Evolutionary conservation across 2,113 vertebrate species (phyloP).

Genomic region (Tachuris rubrigastra): DNA sequence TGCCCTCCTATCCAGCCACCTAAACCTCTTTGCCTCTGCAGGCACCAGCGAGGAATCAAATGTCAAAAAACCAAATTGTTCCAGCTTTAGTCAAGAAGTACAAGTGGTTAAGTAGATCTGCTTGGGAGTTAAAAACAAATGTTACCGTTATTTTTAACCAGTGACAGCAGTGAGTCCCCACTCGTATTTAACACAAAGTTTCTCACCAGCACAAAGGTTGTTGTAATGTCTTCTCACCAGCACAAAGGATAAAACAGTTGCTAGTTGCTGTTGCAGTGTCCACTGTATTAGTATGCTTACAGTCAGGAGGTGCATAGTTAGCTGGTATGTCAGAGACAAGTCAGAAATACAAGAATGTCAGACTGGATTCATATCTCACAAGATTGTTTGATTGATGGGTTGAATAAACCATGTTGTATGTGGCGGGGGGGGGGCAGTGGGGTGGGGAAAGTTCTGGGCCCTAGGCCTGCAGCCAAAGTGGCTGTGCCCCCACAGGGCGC

Average conservation of each 20-base stretch:
- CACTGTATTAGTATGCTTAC: background rate
- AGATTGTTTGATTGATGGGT: too few species aligned
- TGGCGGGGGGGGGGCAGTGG: too few species aligned
- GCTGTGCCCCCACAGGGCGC: too few species aligned
- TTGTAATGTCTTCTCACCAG: too few species aligned
- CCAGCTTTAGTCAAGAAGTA: background rate
- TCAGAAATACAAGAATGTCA: background rate
- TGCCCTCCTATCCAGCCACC: background rate
- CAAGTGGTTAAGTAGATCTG: background rate
- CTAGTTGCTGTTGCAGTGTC: background rate
- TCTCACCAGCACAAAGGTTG: background rate
- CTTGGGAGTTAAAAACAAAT: background rate
- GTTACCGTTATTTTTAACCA: background rate
- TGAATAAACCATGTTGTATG: too few species aligned
- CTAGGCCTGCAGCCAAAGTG: too few species aligned
- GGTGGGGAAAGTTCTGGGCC: too few species aligned
- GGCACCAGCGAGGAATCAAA: background rate
- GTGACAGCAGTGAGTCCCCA: background rate
- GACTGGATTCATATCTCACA: too few species aligned
- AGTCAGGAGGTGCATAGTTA: background rate
- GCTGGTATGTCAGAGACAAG: background rate
- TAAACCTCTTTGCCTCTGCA: background rate
- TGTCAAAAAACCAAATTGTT: background rate
- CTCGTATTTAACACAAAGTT: background rate
- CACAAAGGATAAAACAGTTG: background rate